Conservation (phyloP, 2,113 vertebrate species). For the Dipodomys stephensi region DNA sequence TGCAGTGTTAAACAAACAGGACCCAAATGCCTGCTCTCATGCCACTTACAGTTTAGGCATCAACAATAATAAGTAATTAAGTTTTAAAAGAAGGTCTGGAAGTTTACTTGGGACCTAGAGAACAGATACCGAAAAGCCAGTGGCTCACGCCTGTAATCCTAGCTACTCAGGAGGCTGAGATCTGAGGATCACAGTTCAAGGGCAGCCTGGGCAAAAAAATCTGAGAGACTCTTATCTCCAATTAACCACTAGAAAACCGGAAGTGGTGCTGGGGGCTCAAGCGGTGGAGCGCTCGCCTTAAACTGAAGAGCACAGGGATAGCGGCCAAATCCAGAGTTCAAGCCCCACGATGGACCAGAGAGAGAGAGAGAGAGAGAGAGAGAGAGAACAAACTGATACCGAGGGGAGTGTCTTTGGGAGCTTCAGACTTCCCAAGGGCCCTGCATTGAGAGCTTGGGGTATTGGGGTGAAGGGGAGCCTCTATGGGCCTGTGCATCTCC, state of each 20-base stretch:
- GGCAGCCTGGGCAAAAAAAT: no score
- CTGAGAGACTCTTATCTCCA: no score
- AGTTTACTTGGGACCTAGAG: neutral
- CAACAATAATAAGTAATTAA: slow-evolving; percentile 2
- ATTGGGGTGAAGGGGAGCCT: neutral
- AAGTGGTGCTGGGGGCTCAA: no score
- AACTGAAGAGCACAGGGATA: no score
- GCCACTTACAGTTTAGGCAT: neutral
- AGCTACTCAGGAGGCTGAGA: no score
- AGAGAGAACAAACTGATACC: neutral
- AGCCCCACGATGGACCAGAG: no score
- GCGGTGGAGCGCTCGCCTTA: no score
- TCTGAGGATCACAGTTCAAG: no score
- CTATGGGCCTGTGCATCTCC: slow-evolving; percentile 3
- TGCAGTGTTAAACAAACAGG: neutral
- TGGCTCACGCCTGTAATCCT: no score
- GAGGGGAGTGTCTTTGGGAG: neutral
- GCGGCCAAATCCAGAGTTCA: no score
- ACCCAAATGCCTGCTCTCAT: neutral
- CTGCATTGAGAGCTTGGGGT: neutral
- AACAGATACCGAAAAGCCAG: neutral
- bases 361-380: no score
- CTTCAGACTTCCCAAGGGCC: neutral
- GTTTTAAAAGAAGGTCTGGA: slow-evolving; percentile 44
- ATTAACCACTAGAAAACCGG: no score